Base-by-base conservation (phyloP, 2,797 vertebrate species). In the Helicolenus hilgendorfi region DNA sequence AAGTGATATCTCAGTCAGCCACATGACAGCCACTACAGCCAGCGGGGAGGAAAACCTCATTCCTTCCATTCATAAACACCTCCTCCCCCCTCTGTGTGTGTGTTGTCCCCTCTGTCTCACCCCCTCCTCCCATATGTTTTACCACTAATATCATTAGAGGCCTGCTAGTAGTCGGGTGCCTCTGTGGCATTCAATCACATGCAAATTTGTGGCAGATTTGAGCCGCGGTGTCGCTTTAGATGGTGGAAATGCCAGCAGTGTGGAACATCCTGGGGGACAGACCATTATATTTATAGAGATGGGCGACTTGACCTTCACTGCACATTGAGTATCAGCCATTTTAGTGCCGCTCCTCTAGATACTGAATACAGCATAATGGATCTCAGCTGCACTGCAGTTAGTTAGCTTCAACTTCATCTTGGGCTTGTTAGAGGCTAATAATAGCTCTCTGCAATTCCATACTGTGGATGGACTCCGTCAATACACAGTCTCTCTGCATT, bases 201-300 rank as follows among this genome's bases (percentile, higher is more conserved):
- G 93, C 72, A 93, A 76, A 93, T 93, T 86, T 89, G 91, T 88
- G 88, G 86, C 81, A 83, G 83, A 90, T 94, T 71, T 89, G 89
- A 91, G 77, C 72, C 83, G 85, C 82, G 59, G 83, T 80, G 85
- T 69, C 60, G 95, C 93, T 94, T 95, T 74, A 91, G 94, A 95
- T 92, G 85, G 92, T 95, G 94, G 95, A 97, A 96, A 97, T 96
- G 95, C 94, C 96, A 74, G 91, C 93, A 69, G 86, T 78, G 93
- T 87, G 94, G 93, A 95, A 88, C 93, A 94, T 96, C 96, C 96
- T 86, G 94, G 92, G 97, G 96, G 96, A 96, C 94, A 96, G 95
- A 97, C 95, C 94, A 92, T 96, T 95, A 95, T 97, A 97, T 98
- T 97, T 97, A 96, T 97, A 97, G 96, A 95, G 92, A 93, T 82